Base-by-base conservation (phyloP, 2,888 invertebrate species). In the Rhorus exstirpatorius region DNA sequence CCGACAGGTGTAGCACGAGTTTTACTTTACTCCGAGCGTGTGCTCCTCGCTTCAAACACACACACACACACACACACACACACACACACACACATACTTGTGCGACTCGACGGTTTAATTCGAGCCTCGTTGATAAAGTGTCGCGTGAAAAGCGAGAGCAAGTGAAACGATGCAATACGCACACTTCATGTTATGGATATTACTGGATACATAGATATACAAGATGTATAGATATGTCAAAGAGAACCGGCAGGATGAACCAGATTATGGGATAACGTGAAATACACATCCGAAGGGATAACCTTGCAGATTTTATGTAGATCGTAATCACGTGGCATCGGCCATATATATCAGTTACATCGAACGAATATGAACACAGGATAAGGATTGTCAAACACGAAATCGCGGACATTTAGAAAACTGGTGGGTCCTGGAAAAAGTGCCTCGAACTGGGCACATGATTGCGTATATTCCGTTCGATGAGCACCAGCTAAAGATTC, bases 1-100 rank as follows among this genome's bases (percentile, higher is more conserved):
- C 14, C 63, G 81, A 82, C 81, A 82, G 81, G 81, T 82, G 81
- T 82, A 75, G 74, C 81, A 46, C 46, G 49, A 60, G 70, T 72
- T 78, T 78, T 75, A 82, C 81, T 74, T 58, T 58, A 63, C 68
- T 51, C 41, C 14, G 70, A 74, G 68, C 70, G 74, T 74, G 81
- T 70, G 63, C 68, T 49, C 31, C 67, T 49, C 61, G 14, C 44
- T 70, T 14, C 55, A 10, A 63, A 70, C 51, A 67, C 67, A 46
- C 12, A 53, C 24, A 63, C 61, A 68, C 44, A 21, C 41, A 31
- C 14, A n/a, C 35, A 44, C 44, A 55, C 44, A 31, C 14, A 41
- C 10, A 65, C 41, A 63, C 46, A 51, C 53, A 24, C 26, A 63
- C 46, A 51, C 53, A 24, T 14, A 19, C 51, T 51, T 51, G 4